Conservation (phyloP, 1,140 invertebrate genomes). For the Drosophila neocordata region DNA sequence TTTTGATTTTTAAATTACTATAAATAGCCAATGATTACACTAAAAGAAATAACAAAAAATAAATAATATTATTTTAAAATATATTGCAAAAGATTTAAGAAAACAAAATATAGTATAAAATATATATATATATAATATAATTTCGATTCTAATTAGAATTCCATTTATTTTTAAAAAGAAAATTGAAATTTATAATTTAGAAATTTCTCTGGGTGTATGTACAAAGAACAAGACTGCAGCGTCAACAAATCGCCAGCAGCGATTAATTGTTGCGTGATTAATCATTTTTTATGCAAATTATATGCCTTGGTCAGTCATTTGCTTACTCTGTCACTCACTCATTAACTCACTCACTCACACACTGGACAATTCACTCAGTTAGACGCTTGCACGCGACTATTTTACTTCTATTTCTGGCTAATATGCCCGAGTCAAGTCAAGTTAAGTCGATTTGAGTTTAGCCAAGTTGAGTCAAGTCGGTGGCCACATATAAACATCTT, state of each 20-base stretch:
- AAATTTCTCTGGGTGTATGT: neutral
- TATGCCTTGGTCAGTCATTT: slow-evolving; percentile 9
- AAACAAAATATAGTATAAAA: too few relatives aligned
- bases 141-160: too few relatives aligned
- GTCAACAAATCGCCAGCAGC: slow-evolving; percentile 18
- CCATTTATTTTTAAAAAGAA: neutral
- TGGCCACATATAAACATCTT: slow-evolving; percentile 5
- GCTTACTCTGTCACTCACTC: neutral
- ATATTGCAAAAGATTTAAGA: too few relatives aligned
- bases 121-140: neutral
- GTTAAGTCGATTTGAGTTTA: neutral
- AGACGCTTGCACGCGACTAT: slow-evolving; percentile 23
- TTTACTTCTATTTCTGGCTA: neutral
- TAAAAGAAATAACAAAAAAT: neutral
- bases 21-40: neutral
- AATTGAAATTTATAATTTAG: neutral
- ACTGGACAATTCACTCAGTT: neutral
- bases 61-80: neutral
- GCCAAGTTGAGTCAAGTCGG: neutral
- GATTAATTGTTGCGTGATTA: slow-evolving; percentile 48
- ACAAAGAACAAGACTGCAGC: slow-evolving; percentile 37
- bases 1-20: too few relatives aligned
- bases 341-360: neutral
- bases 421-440: neutral
- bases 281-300: slow-evolving; percentile 60